Conservation (phyloP, 2,888 invertebrate species). For the Encarsia formosa region DNA sequence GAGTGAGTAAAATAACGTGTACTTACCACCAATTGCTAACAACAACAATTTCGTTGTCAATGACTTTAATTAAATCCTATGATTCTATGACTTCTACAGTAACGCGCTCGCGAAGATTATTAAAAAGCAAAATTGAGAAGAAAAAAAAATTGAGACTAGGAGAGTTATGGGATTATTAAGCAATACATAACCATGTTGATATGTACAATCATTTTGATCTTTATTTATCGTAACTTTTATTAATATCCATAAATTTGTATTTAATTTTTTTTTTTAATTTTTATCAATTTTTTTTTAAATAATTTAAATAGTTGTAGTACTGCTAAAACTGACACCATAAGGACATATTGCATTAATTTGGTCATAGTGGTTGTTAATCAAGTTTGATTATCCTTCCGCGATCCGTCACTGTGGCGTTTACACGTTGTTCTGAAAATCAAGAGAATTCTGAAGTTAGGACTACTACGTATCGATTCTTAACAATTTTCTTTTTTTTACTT, state of each 20-base stretch:
- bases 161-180: constrained; percentile 16
- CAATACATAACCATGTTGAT: constrained; percentile 27
- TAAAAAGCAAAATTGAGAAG: not conserved
- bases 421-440: constrained; percentile 45
- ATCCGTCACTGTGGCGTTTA: constrained; percentile 40
- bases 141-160: not conserved
- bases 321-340: constrained; percentile 28
- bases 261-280: no score
- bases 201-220: constrained; percentile 28
- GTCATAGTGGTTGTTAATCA: constrained; percentile 33
- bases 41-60: constrained; percentile 16
- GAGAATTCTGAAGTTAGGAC: constrained; percentile 35
- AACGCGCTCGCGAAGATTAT: constrained; percentile 9
- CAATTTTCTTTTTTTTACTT: not conserved
- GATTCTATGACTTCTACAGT: no score
- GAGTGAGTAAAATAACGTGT: constrained; percentile 26
- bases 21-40: constrained; percentile 27
- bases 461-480: constrained; percentile 5
- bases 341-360: constrained; percentile 28
- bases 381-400: constrained; percentile 39
- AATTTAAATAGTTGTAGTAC: constrained; percentile 24
- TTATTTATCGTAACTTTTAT: constrained; percentile 27
- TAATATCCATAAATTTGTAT: no score
- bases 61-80: no score
- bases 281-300: no score